phyloP scores from a whole-genome alignment of 1,140 invertebrate genomes.

The Caerostris darwini region DNA sequence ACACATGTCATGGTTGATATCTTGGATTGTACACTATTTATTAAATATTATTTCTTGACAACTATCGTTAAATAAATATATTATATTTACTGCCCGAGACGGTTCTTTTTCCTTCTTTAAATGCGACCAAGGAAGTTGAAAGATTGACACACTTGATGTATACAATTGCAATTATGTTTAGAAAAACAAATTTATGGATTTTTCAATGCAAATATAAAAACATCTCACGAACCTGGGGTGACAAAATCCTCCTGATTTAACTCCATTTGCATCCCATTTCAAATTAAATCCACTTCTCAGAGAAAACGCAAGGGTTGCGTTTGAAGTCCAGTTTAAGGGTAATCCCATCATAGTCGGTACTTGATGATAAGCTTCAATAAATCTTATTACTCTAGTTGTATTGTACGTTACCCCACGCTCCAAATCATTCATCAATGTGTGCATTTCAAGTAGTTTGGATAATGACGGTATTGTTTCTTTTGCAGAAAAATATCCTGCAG shows the following conservation, averaged over 20 bases:
- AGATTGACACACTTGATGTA: too few relatives aligned
- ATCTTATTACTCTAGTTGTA: conserved; percentile 51
- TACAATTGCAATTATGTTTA: too few relatives aligned
- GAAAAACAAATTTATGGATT: too few relatives aligned
- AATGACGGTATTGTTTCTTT: not conserved
- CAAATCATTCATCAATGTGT: conserved; percentile 1
- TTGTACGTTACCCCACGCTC: conserved; percentile 41
- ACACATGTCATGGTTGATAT: too few relatives aligned
- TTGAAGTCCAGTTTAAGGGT: conserved; percentile 77
- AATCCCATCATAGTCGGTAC: conserved; percentile 78
- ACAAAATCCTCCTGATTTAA: conserved; percentile 1
- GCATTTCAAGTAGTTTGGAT: not conserved
- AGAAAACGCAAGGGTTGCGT: conserved; percentile 66
- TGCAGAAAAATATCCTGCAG: conserved; percentile 26
- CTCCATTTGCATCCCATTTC: not conserved
- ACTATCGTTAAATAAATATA: too few relatives aligned
- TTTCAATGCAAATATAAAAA: too few relatives aligned
- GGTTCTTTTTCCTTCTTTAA: too few relatives aligned
- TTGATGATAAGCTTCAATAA: conserved; percentile 78
- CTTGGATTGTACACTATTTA: too few relatives aligned
- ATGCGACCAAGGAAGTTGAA: too few relatives aligned
- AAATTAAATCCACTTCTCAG: conserved; percentile 30
- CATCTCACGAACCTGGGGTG: conserved; percentile 58
- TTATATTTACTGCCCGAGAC: too few relatives aligned
- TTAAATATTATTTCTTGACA: too few relatives aligned